A percentile compares a stretch with the other conserved stretches of the same genome.
phyloP scores from a whole-genome alignment of 2,888 invertebrate genomes.

The Orthosia gracilis region DNA sequence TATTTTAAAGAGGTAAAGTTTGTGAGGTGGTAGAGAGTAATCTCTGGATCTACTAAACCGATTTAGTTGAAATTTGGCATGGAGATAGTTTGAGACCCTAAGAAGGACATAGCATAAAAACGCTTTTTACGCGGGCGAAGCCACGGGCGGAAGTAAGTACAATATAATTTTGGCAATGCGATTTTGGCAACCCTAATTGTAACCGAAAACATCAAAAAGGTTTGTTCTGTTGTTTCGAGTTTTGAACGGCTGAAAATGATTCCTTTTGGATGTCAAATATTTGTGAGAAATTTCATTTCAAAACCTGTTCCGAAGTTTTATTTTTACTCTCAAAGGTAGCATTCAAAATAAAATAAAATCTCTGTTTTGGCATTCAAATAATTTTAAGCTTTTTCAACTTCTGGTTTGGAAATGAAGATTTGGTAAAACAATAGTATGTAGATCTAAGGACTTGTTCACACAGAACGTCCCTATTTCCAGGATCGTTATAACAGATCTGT shows the following conservation, averaged over 20 bases:
- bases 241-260: slow-evolving; percentile 17
- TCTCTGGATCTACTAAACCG: too few species aligned
- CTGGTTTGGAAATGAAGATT: not conserved
- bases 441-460: too few species aligned
- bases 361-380: slow-evolving; percentile 9
- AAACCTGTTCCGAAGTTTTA: slow-evolving; percentile 8
- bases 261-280: slow-evolving; percentile 24
- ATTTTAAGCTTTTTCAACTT: not conserved
- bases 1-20: too few species aligned
- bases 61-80: too few species aligned
- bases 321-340: slow-evolving; percentile 13
- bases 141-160: too few species aligned
- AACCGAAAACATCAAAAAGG: slow-evolving; percentile 7
- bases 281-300: slow-evolving; percentile 19
- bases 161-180: too few species aligned
- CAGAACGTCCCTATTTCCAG: too few species aligned
- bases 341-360: slow-evolving; percentile 16
- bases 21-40: too few species aligned
- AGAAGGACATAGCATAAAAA: too few species aligned
- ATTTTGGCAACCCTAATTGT: not conserved
- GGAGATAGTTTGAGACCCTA: too few species aligned
- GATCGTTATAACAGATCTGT: too few species aligned
- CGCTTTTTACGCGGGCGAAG: too few species aligned
- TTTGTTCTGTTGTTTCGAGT: not conserved
- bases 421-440: not conserved